Percentiles rank a stretch among this genome's conserved stretches.
These are phyloP conservation scores for Colossoma macropomum DNA, from an alignment of 2,113 vertebrate species.

Conservation along the genomic window DNA sequence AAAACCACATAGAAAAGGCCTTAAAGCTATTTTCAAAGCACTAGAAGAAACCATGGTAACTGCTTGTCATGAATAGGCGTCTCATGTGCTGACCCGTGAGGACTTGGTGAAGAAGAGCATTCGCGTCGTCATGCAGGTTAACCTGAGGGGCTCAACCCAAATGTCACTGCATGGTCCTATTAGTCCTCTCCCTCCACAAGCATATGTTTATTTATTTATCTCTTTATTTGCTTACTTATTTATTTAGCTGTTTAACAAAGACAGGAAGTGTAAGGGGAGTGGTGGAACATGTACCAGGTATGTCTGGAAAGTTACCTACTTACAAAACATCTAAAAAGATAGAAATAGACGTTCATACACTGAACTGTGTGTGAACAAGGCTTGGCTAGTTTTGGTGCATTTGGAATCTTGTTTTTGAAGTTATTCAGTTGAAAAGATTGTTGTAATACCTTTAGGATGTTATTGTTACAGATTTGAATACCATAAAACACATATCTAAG, in stretches of 20 bases:
- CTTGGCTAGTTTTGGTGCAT: no score
- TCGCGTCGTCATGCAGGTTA: neutral
- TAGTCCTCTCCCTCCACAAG: neutral
- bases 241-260: neutral
- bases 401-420: no score
- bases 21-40: conserved; percentile 18
- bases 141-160: conserved; percentile 28
- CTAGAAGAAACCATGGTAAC: neutral
- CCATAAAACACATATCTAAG: no score
- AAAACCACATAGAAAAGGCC: neutral
- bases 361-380: no score
- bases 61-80: conserved; percentile 4
- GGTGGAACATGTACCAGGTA: no score
- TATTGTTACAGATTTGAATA: no score
- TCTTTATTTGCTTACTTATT: neutral
- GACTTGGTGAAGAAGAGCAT: neutral
- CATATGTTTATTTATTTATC: neutral
- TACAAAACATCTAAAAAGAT: no score
- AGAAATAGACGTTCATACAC: no score
- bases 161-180: conserved; percentile 19
- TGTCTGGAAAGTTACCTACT: no score
- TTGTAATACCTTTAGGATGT: no score
- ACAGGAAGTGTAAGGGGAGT: neutral
- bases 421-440: no score
- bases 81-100: conserved; percentile 21